Evolutionary conservation across 2,113 vertebrate genomes (phyloP), one percentile per base, ranked within the genome.

Genomic region (Haplochromis burtoni): DNA sequence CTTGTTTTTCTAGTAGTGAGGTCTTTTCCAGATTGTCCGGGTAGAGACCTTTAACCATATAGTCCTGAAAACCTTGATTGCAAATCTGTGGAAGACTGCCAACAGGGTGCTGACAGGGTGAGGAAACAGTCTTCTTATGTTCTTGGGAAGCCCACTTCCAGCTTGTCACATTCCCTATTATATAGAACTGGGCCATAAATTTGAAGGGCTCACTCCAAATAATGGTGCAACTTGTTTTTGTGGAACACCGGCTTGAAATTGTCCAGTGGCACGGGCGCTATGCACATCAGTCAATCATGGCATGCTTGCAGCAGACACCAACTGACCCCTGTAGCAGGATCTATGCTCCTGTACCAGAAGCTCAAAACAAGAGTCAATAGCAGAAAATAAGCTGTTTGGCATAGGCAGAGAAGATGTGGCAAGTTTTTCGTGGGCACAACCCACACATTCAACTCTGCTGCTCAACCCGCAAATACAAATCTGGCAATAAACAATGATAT

Each of bases 221-320:
- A 63, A 35, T 63, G 31, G 16, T 63, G 59, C 59, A 7, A 35
- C 31, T 63, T 63, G 59, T 35, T 63, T 63, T 63, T 63, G 59
- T 63, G 17, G 31, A 63, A 7, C 29, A 61, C 10, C 4, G 9
- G 16, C 59, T 63, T 63, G 59, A 63, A 63, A 33, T 63, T 19
- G 10, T 1, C 31, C 31, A 63, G 9, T 35, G 31, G 16, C 26
- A 59, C 1, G 1, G 5, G 57, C 0, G 1, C 29, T 19, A 63
- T 33, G 9, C 9, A 33, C 16, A 63, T 35, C 6, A 1, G 10
- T 63, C 17, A 57, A 57, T 0, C 54, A 26, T 57, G 54, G 54
- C 4, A 35, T n/a, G 59, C 31, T 63, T 63, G 59, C 31, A 63
- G 59, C 59, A 63, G 31, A 63, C 59, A 63, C 59, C 17, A 63